Percentiles rank a stretch among this genome's conserved stretches.
phyloP scores from a whole-genome alignment of 2,797 vertebrate species.

The Pipistrellus nathusii region DNA sequence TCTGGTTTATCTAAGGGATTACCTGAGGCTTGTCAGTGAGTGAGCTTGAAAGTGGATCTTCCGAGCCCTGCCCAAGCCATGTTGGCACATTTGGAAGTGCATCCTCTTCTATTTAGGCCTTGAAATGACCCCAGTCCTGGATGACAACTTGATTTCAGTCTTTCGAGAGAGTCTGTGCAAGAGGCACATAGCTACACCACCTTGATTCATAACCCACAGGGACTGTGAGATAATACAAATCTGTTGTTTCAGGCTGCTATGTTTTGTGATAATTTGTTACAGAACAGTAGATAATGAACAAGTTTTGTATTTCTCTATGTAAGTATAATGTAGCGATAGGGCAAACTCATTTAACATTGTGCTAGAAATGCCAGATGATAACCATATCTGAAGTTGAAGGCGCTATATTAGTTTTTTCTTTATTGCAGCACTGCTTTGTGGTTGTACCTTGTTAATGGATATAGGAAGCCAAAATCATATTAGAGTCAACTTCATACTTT shows the following conservation, averaged over 20 bases:
- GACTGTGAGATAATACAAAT: neutral
- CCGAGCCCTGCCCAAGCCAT: neutral
- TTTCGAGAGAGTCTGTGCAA: neutral
- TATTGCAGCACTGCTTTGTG: neutral
- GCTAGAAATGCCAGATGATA: neutral
- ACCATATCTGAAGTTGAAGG: neutral
- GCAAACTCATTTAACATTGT: neutral
- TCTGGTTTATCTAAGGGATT: neutral
- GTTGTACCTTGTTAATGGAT: neutral
- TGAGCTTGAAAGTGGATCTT: neutral
- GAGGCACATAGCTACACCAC: neutral
- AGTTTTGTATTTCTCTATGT: neutral
- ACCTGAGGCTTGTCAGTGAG: neutral
- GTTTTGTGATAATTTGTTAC: neutral
- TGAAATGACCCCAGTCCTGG: neutral
- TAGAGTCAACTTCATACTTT: constrained; percentile 48
- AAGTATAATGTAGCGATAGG: neutral
- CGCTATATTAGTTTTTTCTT: constrained; percentile 3
- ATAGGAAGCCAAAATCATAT: constrained; percentile 7
- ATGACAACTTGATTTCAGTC: neutral
- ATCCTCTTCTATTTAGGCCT: neutral
- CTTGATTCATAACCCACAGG: neutral
- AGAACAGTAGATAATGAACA: neutral
- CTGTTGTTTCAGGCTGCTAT: neutral
- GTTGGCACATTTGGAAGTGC: neutral